Percentiles rank a stretch among this genome's conserved stretches.
phyloP scores from a whole-genome alignment of 2,888 invertebrate species.

The Hecatera dysodea region DNA sequence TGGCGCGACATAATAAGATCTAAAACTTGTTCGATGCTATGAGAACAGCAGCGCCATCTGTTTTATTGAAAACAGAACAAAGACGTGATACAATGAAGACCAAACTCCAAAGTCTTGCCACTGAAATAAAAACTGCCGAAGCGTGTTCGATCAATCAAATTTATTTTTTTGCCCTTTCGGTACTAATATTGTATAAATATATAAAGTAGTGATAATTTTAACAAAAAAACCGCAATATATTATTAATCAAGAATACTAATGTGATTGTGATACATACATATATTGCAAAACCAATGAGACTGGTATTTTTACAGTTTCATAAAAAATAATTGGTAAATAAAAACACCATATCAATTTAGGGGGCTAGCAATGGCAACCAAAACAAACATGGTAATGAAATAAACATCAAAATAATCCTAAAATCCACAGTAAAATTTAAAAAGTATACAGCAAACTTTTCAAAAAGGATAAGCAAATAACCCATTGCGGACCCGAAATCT shows the following conservation, averaged over 20 bases:
- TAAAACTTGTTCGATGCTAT: constrained; percentile 40
- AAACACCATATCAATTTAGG: not conserved
- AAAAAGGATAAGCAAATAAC: constrained; percentile 46
- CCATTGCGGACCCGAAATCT: constrained; percentile 28
- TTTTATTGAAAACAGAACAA: constrained; percentile 13
- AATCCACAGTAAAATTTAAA: constrained; percentile 11
- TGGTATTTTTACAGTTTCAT: no score
- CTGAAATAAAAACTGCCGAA: not conserved
- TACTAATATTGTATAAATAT: no score
- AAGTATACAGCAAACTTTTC: constrained; percentile 14
- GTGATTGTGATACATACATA: no score
- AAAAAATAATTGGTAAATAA: not conserved
- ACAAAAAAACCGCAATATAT: no score
- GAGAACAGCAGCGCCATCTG: constrained; percentile 24
- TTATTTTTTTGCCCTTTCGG: no score
- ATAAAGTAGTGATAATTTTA: no score
- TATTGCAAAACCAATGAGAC: no score
- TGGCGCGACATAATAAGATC: constrained; percentile 45
- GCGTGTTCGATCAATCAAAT: no score
- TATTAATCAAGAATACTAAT: no score
- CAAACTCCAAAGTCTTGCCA: not conserved
- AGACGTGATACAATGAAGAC: not conserved
- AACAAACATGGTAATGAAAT: constrained; percentile 3
- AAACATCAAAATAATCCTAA: constrained; percentile 10
- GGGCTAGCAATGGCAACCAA: not conserved